A percentile compares a stretch with the other conserved stretches of the same genome.
Conservation (phyloP, 2,113 vertebrate genomes). For the Poeciliopsis prolifica region DNA sequence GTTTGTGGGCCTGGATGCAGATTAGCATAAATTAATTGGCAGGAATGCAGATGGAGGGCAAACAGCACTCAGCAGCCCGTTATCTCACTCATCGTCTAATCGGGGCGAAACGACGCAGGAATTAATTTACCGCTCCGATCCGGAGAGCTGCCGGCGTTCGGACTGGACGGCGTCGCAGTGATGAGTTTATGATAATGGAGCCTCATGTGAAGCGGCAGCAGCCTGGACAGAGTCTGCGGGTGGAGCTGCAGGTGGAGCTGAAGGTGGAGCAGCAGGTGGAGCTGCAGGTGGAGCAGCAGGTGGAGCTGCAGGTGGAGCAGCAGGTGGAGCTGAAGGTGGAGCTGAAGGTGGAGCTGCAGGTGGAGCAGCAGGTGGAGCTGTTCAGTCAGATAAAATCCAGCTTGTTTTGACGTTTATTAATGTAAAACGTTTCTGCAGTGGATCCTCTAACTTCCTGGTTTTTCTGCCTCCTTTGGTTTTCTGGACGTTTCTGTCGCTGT, state of each 20-base stretch:
- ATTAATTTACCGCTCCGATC: background rate
- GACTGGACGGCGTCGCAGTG: slow-evolving; percentile 15
- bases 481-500: background rate
- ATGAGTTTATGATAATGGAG: slow-evolving; percentile 25
- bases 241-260: no score
- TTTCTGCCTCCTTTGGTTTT: no score
- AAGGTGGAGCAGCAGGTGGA: background rate
- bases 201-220: background rate
- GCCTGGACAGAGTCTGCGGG: no score
- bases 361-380: no score
- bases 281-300: background rate
- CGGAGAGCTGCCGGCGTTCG: slow-evolving; percentile 1
- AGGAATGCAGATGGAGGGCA: slow-evolving; percentile 44
- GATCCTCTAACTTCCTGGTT: no score
- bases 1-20: slow-evolving; percentile 13
- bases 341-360: no score
- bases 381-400: no score
- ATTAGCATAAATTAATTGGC: slow-evolving; percentile 58
- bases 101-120: slow-evolving; percentile 24
- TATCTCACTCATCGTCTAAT: slow-evolving; percentile 52
- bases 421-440: no score
- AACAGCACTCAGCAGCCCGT: slow-evolving; percentile 38
- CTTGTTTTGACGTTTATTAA: no score
- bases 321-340: no score
- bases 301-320: no score